Base-by-base conservation (phyloP, 2,888 invertebrate species). In the Spatulosminthurus flaviceps region DNA sequence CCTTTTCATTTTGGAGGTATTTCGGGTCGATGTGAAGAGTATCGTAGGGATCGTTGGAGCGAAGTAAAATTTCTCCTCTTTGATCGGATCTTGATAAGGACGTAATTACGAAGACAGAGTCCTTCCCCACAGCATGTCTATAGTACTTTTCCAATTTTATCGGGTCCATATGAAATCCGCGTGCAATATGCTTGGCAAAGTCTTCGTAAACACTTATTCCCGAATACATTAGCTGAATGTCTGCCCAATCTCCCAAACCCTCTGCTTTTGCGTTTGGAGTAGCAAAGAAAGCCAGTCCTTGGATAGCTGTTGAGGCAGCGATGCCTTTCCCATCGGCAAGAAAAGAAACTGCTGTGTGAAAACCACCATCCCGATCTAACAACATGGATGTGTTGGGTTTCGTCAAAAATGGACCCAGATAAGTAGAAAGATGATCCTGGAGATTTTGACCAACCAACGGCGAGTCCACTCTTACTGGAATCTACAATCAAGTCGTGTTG, bases 221-320 rank as follows among this genome's bases (percentile, higher is more conserved):
- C 29, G 60, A 34, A 13, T 79, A 22, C 16, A 82, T 77, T n/a
- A 77, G 79, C 24, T 84, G 84, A 43, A 83, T 77, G 75, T 85
- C 84, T 4, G 85, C 83, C 82, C 83, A 85, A 66, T 83, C 79
- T 21, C 81, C 83, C 74, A 80, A 76, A 0, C 85, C 85, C 1
- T 79, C 75, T 0, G 66, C 78, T 64, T 83, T 82, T 0, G 83
- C 85, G 5, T 72, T 76, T 5, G 77, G 80, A 1, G 83, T 78
- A 0, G 84, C 72, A 60, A 85, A 67, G 16, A 83, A 80, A 1
- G 82, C 85, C 16, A 81, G 81, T 0, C 82, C 84, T 5, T 81
- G 78, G 19, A 43, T 51, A 19, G 81, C 81, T 1, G 83, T 75
- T 24, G 76, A 74, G 0, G 81, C 64, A 2, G 84, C 29, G 0